phyloP scores from a whole-genome alignment of 2,113 vertebrate genomes.

The Pachyramphus minor region DNA sequence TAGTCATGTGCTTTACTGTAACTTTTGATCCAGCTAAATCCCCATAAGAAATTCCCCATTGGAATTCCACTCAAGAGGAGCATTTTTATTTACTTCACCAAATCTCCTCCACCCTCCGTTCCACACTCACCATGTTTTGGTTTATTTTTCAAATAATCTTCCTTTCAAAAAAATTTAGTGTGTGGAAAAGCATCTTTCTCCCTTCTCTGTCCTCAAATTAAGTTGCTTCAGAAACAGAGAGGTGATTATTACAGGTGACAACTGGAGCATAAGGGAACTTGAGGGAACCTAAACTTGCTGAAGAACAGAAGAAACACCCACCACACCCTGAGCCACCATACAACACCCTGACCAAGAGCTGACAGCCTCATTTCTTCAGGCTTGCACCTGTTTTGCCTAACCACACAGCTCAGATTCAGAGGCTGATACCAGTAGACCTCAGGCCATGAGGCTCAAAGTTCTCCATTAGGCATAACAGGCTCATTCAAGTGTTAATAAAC shows the following conservation, averaged over 20 bases:
- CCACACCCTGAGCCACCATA: not conserved
- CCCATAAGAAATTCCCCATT: not conserved
- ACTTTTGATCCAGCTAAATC: not conserved
- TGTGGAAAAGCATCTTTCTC: not conserved
- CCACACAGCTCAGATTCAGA: not conserved
- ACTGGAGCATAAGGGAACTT: not conserved
- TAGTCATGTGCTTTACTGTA: not conserved
- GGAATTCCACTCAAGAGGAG: not conserved
- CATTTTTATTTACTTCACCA: not conserved
- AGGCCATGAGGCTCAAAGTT: not conserved
- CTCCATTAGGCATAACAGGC: not conserved
- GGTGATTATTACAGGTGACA: not conserved
- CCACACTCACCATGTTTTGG: not conserved
- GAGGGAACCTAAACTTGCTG: not conserved
- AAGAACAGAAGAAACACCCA: not conserved
- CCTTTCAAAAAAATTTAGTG: not conserved
- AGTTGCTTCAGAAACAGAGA: not conserved
- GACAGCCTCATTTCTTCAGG: not conserved
- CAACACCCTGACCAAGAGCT: not conserved
- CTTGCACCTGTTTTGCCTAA: not conserved
- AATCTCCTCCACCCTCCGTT: not conserved
- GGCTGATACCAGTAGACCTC: not conserved
- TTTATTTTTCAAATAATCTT: not conserved
- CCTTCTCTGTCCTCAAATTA: not conserved
- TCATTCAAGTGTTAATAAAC: not conserved